phyloP scores from a whole-genome alignment of 53 echinoderm and acorn worm genomes.

The Paelopatides confundens region DNA sequence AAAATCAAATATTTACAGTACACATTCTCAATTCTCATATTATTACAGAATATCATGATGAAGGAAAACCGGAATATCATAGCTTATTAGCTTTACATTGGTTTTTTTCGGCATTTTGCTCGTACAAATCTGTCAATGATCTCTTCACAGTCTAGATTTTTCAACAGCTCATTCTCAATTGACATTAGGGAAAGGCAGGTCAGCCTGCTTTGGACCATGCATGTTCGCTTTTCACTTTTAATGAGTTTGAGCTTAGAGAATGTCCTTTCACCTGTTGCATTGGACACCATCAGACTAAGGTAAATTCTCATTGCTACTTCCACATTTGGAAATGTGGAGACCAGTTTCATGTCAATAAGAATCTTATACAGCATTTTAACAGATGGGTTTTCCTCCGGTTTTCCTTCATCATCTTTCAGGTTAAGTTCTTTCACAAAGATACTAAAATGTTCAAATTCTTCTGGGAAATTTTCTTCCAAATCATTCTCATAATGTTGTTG shows the following conservation, averaged over 20 bases:
- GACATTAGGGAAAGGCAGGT: slow-evolving; percentile 41
- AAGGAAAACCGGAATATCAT: slow-evolving; percentile 38
- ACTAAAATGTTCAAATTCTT: slow-evolving; percentile 31
- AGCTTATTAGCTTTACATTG: slow-evolving; percentile 26
- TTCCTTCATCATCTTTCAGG: slow-evolving; percentile 40
- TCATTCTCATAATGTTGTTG: slow-evolving; percentile 25
- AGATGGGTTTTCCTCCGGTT: slow-evolving; percentile 38
- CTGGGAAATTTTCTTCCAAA: slow-evolving; percentile 33
- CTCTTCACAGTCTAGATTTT: slow-evolving; percentile 37
- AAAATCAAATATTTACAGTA: slow-evolving; percentile 34
- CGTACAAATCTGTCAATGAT: slow-evolving; percentile 42
- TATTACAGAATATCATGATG: slow-evolving; percentile 40
- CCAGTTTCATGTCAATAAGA: slow-evolving; percentile 36
- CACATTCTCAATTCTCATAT: slow-evolving; percentile 40
- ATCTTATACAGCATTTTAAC: slow-evolving; percentile 41
- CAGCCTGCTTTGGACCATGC: slow-evolving; percentile 44
- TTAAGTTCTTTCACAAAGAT: slow-evolving; percentile 32
- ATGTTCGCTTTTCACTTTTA: slow-evolving; percentile 40
- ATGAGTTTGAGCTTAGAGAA: slow-evolving; percentile 40
- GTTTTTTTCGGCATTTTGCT: slow-evolving; percentile 37
- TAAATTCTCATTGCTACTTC: slow-evolving; percentile 40
- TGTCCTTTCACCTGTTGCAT: slow-evolving; percentile 40
- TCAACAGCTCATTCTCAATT: slow-evolving; percentile 42
- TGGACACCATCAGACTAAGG: slow-evolving; percentile 44
- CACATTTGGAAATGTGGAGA: slow-evolving; percentile 42